phyloP scores from a whole-genome alignment of 2,797 vertebrate genomes.

The Crocodylus rhombifer region DNA sequence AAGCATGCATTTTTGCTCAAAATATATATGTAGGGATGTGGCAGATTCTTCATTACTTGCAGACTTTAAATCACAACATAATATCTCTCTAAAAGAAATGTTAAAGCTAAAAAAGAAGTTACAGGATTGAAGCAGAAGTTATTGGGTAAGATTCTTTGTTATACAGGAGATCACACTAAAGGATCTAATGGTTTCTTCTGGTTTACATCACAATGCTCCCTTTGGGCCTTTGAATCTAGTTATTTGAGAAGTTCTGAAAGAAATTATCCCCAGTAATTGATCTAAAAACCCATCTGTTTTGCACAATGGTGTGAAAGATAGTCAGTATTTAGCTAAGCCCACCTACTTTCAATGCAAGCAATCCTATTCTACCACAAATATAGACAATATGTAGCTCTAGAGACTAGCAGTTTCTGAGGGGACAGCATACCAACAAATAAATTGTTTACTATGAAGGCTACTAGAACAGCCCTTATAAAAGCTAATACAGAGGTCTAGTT shows the following conservation, averaged over 20 bases:
- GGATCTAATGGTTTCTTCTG: not conserved
- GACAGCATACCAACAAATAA: not conserved
- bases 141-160: not conserved
- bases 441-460: not conserved
- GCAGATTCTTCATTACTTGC: not conserved
- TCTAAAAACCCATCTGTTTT: not conserved
- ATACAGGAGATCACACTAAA: not conserved
- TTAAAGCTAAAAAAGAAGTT: not conserved
- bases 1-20: not conserved
- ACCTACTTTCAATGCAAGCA: not conserved
- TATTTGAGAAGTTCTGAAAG: not conserved
- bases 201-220: rapidly evolving
- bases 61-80: not conserved
- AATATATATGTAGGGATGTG: not conserved
- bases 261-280: rapidly evolving
- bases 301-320: rapidly evolving
- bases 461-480: not conserved
- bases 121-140: not conserved
- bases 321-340: not conserved
- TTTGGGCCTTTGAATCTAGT: not conserved
- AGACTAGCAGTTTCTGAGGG: not conserved
- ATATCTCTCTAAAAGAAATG: not conserved
- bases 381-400: not conserved
- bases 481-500: not conserved
- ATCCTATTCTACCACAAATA: rapidly evolving